phyloP scores from a whole-genome alignment of 2,797 vertebrate species.

The Phoebastria nigripes region DNA sequence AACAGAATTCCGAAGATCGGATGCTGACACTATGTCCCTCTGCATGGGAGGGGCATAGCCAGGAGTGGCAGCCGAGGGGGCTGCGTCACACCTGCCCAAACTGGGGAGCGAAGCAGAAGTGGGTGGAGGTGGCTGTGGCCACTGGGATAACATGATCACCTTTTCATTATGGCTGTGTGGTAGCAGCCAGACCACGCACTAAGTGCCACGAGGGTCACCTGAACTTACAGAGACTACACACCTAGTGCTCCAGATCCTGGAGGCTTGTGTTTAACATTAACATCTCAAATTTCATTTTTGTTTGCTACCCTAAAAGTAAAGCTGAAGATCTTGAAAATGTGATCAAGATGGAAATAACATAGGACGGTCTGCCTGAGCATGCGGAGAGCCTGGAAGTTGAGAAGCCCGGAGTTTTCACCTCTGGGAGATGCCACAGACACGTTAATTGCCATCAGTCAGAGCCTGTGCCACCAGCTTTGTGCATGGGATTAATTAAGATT shows the following conservation, averaged over 20 bases:
- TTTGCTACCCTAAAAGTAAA: neutral
- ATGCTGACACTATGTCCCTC: neutral
- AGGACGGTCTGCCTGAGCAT: neutral
- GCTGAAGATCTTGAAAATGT: neutral
- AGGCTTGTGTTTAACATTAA: neutral
- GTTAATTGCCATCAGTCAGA: neutral
- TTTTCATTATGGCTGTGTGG: no score
- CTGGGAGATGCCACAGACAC: neutral
- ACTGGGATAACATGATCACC: neutral
- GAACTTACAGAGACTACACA: neutral
- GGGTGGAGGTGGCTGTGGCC: neutral
- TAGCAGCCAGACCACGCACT: neutral
- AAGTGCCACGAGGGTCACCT: neutral
- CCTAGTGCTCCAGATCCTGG: neutral
- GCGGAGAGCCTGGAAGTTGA: neutral
- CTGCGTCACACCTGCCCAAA: neutral
- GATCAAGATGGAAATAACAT: neutral
- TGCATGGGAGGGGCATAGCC: neutral
- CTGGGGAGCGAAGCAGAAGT: neutral
- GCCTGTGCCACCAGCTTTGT: neutral
- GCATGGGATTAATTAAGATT: neutral
- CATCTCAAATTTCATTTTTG: neutral
- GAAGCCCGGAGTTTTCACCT: neutral
- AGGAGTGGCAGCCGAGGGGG: neutral
- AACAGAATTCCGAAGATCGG: neutral